Evolutionary conservation across 1,140 invertebrate species (phyloP).

Genomic region (Nixonia krombeini): DNA sequence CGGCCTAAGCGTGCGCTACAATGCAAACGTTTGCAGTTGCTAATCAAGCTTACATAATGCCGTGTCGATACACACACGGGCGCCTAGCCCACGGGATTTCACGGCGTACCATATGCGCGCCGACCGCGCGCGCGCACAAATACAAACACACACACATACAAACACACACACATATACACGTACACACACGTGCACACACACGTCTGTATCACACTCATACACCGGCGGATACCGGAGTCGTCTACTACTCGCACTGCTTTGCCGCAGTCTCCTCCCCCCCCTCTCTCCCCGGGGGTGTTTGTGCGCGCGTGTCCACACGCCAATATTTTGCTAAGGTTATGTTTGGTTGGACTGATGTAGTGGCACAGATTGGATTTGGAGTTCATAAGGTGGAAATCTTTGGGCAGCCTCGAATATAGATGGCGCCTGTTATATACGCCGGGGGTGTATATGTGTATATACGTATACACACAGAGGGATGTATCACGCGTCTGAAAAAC

Average conservation of each 20-base stretch:
- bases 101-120: constrained; percentile 57
- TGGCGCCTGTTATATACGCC: neutral
- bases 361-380: constrained; percentile 70
- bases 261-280: neutral
- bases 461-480: too few species aligned
- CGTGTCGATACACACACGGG: constrained; percentile 56
- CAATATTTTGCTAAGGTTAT: constrained; percentile 67
- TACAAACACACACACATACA: too few species aligned
- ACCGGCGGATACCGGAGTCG: constrained; percentile 1
- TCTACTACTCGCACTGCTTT: constrained; percentile 12
- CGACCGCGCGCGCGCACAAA: too few species aligned
- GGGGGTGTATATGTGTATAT: too few species aligned
- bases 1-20: constrained; percentile 44
- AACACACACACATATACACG: too few species aligned
- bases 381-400: constrained; percentile 70
- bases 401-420: constrained; percentile 25
- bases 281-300: too few species aligned
- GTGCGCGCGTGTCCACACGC: constrained; percentile 12
- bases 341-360: constrained; percentile 64
- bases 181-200: constrained; percentile 38
- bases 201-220: constrained; percentile 9
- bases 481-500: too few species aligned
- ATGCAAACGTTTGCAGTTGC: constrained; percentile 69
- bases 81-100: constrained; percentile 66
- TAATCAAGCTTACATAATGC: constrained; percentile 70